These are phyloP conservation scores for Tupaia chinensis DNA, from an alignment of 2,113 vertebrate species.

Conservation along the genomic window DNA sequence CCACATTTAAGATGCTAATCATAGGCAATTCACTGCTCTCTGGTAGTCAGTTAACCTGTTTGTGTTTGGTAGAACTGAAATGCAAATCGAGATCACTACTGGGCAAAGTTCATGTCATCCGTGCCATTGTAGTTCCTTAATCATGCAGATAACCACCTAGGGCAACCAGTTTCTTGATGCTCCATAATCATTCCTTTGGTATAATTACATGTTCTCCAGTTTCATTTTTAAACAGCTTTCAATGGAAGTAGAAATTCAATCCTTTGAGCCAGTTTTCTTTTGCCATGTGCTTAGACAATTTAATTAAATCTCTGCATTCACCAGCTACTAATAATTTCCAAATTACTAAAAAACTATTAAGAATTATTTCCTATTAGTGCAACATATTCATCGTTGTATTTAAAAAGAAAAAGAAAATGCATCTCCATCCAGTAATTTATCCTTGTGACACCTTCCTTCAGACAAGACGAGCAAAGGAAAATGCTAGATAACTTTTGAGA, in stretches of 20 bases:
- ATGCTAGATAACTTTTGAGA: slow-evolving; percentile 38
- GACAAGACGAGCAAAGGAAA: slow-evolving; percentile 54
- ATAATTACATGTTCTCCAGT: slow-evolving; percentile 62
- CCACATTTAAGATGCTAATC: slow-evolving; percentile 47
- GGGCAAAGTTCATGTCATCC: neutral
- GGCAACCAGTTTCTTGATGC: neutral
- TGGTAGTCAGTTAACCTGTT: slow-evolving; percentile 46
- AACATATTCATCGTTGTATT: slow-evolving; percentile 18
- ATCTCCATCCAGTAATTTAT: slow-evolving; percentile 24
- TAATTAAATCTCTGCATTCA: slow-evolving; percentile 16
- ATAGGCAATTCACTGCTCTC: neutral
- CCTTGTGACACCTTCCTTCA: slow-evolving; percentile 36
- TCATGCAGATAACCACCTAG: slow-evolving; percentile 25
- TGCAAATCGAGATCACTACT: slow-evolving; percentile 14
- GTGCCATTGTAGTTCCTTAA: neutral
- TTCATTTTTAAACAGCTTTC: slow-evolving; percentile 57
- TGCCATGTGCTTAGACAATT: neutral
- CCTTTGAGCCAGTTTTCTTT: slow-evolving; percentile 7
- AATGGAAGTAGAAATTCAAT: slow-evolving; percentile 62
- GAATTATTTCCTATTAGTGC: neutral
- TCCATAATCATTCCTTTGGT: slow-evolving; percentile 44
- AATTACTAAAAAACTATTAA: slow-evolving; percentile 17
- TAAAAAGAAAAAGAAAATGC: neutral
- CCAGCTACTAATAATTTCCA: slow-evolving; percentile 29
- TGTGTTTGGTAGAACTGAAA: slow-evolving; percentile 24